These are phyloP conservation scores for Peromyscus maniculatus DNA, from an alignment of 2,113 vertebrate genomes.

Conservation along the genomic window DNA sequence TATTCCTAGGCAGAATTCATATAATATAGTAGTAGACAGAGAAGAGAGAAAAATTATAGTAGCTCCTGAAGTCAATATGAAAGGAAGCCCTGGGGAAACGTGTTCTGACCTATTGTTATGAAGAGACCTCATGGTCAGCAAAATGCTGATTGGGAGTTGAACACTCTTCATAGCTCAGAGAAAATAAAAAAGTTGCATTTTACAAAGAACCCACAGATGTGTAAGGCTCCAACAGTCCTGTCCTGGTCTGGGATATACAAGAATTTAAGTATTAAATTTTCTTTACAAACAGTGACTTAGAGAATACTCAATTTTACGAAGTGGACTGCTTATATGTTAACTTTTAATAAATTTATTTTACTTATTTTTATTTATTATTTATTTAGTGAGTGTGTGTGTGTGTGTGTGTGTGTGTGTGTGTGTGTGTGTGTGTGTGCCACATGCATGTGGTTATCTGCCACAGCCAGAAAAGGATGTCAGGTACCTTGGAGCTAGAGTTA, in stretches of 20 bases:
- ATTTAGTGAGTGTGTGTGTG: background rate
- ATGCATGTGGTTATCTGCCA: background rate
- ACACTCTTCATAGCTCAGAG: background rate
- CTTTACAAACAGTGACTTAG: background rate
- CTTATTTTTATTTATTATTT: background rate
- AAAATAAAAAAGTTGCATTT: background rate
- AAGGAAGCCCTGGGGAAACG: slow-evolving; percentile 6
- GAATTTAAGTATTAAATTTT: background rate
- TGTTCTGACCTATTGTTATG: background rate
- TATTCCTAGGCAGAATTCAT: background rate
- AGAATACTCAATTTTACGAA: background rate
- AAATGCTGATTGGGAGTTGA: background rate
- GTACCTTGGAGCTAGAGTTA: background rate
- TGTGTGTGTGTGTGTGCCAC: background rate
- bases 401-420: background rate
- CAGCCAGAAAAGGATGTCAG: too few species aligned
- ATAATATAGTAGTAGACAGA: background rate
- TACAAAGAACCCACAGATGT: background rate
- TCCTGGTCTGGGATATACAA: background rate
- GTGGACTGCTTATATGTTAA: background rate
- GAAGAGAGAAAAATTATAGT: background rate
- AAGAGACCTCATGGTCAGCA: background rate
- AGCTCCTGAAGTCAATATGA: background rate
- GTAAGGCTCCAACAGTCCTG: background rate
- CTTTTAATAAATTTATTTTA: background rate